Percentiles rank a stretch among this genome's conserved stretches.
Evolutionary conservation across 1,140 invertebrate genomes (phyloP).

Genomic region (Drosophila fuyamai): DNA sequence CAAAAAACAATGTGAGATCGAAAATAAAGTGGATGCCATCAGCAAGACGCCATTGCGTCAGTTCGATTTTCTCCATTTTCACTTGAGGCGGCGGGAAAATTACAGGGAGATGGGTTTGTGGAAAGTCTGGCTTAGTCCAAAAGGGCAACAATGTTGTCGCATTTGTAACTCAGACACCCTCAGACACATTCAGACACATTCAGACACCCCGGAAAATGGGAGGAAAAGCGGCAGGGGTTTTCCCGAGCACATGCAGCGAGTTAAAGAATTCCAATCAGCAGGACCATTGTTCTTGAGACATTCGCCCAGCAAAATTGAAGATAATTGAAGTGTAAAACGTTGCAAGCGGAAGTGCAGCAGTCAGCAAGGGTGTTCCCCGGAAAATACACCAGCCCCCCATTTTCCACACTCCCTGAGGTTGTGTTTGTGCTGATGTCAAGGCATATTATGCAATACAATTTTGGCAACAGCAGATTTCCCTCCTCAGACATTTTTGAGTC

Average conservation of each 20-base stretch:
- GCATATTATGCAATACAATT: conserved; percentile 79
- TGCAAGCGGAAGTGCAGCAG: conserved; percentile 75
- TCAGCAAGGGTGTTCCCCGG: conserved; percentile 50
- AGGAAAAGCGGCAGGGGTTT: conserved; percentile 3
- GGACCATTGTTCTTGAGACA: conserved; percentile 80
- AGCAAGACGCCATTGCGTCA: conserved; percentile 67
- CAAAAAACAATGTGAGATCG: conserved; percentile 46
- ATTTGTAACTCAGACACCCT: conserved; percentile 69
- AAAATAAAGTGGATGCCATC: conserved; percentile 76
- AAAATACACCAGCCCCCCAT: neutral
- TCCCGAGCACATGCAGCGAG: conserved; percentile 68
- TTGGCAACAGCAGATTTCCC: conserved; percentile 31
- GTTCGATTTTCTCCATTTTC: conserved; percentile 60
- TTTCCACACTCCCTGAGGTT: neutral
- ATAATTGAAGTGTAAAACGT: conserved; percentile 83
- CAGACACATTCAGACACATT: neutral
- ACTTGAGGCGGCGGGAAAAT: conserved; percentile 31
- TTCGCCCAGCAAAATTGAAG: conserved; percentile 78
- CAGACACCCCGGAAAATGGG: conserved; percentile 9
- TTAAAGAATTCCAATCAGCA: conserved; percentile 83
- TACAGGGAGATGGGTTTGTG: neutral
- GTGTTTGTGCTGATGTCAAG: conserved; percentile 59
- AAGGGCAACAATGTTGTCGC: conserved; percentile 78
- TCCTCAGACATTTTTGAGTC: conserved; percentile 62
- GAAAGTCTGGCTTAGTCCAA: conserved; percentile 28